These are phyloP conservation scores for Melopsittacus undulatus DNA, from an alignment of 2,797 vertebrate species.

Conservation along the genomic window DNA sequence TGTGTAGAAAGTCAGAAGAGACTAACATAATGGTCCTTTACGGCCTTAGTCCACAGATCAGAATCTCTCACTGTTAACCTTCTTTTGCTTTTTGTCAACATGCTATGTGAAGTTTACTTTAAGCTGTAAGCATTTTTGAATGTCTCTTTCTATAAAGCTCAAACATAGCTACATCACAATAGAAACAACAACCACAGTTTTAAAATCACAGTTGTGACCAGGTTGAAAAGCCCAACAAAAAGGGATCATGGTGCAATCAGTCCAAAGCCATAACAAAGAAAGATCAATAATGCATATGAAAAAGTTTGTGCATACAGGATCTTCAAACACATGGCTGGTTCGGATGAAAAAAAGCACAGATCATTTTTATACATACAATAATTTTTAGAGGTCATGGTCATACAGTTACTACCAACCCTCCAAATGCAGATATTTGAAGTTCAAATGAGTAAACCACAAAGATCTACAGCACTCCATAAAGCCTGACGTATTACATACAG, in stretches of 20 bases:
- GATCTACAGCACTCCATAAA: neutral
- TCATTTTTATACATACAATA: neutral
- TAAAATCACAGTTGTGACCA: neutral
- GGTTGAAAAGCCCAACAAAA: neutral
- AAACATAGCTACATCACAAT: neutral
- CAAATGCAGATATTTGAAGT: neutral
- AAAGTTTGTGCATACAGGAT: neutral
- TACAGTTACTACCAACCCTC: neutral
- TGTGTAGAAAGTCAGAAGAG: neutral
- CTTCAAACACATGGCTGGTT: neutral
- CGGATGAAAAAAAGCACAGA: neutral
- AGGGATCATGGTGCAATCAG: neutral
- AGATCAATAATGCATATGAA: neutral
- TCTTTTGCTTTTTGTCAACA: neutral
- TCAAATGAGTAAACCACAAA: neutral
- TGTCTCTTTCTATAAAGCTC: neutral
- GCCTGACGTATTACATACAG: neutral
- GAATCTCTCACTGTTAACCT: neutral
- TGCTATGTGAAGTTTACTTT: neutral
- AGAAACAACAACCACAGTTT: neutral
- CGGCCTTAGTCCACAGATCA: neutral
- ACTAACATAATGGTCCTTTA: neutral
- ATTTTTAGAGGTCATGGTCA: neutral
- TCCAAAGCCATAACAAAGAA: neutral
- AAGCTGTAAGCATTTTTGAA: conserved; percentile 19